A percentile compares a stretch with the other conserved stretches of the same genome.
phyloP scores from a whole-genome alignment of 2,888 invertebrate genomes.

The Escarpia spicata region DNA sequence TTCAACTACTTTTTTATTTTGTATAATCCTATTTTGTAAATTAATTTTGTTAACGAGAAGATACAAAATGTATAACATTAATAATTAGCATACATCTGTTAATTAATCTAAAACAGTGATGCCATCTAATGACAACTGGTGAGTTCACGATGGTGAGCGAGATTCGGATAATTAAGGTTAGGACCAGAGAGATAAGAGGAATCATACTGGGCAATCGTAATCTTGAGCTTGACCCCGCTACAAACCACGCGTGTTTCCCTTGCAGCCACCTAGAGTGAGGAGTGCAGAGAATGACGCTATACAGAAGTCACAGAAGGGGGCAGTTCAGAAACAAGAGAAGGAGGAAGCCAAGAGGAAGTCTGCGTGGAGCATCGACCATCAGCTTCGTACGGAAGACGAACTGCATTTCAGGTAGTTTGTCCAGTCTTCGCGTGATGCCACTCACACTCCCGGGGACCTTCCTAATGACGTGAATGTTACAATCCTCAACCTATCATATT shows the following conservation, averaged over 20 bases:
- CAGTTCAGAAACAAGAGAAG: slow-evolving; percentile 52
- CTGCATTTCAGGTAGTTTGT: slow-evolving; percentile 53
- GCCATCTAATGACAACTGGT: no score
- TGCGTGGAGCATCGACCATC: slow-evolving; percentile 59
- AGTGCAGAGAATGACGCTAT: not conserved
- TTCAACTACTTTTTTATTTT: no score
- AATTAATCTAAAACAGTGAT: no score
- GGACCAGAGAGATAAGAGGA: no score
- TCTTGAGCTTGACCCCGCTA: no score
- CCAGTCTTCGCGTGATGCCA: not conserved
- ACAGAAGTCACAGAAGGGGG: slow-evolving; percentile 46
- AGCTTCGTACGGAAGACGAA: slow-evolving; percentile 46
- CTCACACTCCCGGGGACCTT: not conserved
- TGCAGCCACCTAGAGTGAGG: not conserved
- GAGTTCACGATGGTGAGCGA: no score
- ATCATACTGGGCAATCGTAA: no score
- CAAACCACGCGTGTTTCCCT: not conserved
- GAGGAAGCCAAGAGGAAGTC: slow-evolving; percentile 53
- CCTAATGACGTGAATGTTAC: not conserved
- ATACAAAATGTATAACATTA: no score
- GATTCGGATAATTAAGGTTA: no score
- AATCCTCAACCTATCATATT: not conserved
- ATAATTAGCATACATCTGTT: no score
- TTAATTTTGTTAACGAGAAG: no score
- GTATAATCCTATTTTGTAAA: no score